Evolutionary conservation across 2,113 vertebrate genomes (phyloP).

Genomic region (Antechinus flavipes): DNA sequence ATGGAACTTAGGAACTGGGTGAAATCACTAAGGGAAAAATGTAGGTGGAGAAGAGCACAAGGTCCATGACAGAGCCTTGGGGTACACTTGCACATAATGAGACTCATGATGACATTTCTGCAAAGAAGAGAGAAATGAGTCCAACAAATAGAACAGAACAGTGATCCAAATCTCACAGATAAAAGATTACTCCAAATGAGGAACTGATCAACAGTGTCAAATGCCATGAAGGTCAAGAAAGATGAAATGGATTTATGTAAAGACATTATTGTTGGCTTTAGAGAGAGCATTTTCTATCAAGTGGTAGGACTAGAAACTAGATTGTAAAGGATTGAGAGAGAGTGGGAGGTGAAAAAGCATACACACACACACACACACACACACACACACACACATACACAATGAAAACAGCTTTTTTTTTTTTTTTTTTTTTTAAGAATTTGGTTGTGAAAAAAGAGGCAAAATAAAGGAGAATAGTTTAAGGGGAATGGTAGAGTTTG

Average conservation of each 20-base stretch:
- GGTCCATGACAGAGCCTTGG: not conserved
- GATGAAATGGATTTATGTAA: not conserved
- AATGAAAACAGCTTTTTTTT: not conserved
- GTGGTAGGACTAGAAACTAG: not conserved
- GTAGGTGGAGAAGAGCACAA: not conserved
- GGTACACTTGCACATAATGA: not conserved
- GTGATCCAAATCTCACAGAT: not conserved
- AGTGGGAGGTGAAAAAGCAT: not conserved
- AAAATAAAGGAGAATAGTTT: not conserved
- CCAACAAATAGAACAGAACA: not conserved
- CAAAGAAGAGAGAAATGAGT: not conserved
- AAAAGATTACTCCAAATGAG: not conserved
- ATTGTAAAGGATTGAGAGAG: not conserved
- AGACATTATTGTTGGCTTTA: not conserved
- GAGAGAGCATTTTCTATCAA: not conserved
- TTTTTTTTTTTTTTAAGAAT: not conserved
- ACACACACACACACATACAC: not conserved
- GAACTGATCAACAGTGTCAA: not conserved
- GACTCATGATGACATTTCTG: not conserved
- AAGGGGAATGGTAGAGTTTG: not conserved
- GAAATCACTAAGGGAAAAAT: not conserved
- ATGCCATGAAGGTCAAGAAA: not conserved
- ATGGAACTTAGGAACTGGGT: not conserved
- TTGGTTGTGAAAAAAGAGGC: not conserved
- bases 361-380: not conserved